Evolutionary conservation across 2,888 invertebrate genomes (phyloP), one percentile per base, ranked within the genome.

Genomic region (Agrotis segetum): DNA sequence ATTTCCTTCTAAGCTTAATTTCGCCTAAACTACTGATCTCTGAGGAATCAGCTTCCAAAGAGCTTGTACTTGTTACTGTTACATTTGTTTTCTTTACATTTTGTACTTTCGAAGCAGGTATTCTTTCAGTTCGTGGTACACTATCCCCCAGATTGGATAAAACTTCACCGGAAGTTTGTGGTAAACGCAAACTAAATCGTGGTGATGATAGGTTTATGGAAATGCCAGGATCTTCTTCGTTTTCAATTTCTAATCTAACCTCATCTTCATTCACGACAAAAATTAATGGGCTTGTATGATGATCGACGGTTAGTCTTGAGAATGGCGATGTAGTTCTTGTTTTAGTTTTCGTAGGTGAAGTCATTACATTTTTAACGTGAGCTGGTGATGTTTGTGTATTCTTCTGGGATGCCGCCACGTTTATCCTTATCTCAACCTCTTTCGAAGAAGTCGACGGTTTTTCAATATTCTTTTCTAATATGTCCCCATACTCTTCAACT

Each of bases 361-460:
- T 96, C 96, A 95, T 96, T 1, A 94, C 91, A 83, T 92, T 89
- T 85, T 94, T 95, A 0, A 93, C 93, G 53, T 90, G 94, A 47
- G 94, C 92, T 4, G 96, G 96, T 9, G 96, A 96, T 0, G 96
- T 96, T 84, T 96, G 96, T 4, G 96, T 96, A 66, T 93, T 92
- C 84, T 96, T 96, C 60, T 93, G 95, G 16, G 86, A 86, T 2
- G 92, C 88, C 19, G 87, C 79, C 5, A 91, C 76, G 79, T 95
- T 96, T 58, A 85, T 90, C 13, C 64, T 84, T 34, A 67, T 79
- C 34, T 87, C 85, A n/a, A 74, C 82, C 3, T 89, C 88, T 72
- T 88, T 90, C 2, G 95, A 94, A 21, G 95, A 94, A 21, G 92
- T 92, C 2, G 94, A 92, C 14, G 94, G 92, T 84, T 95, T 95